Evolutionary conservation across 2,797 vertebrate genomes (phyloP), one percentile per base, ranked within the genome.

Genomic region (Gymnothorax reevesii): DNA sequence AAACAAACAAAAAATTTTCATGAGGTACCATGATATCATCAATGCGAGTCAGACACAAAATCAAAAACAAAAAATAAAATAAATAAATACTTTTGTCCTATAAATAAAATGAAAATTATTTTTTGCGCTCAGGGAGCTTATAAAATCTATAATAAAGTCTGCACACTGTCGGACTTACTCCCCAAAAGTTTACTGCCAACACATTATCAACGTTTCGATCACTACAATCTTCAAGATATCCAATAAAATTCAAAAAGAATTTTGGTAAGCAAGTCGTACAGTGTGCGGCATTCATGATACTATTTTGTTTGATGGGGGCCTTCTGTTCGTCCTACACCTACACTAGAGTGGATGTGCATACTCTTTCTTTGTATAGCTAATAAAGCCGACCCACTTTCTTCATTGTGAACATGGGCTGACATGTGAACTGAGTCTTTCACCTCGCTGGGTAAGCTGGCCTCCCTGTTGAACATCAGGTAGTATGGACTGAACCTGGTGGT

Each of bases 391-490:
- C 71, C 71, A 42, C 25, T 4, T 75, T 27, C 27, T 33, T 33
- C 71, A 75, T 49, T 69, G 83, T 7, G 73, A 0, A 25, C 0
- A 62, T 55, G 6, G 20, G 17, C 85, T 7, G 22, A 85, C n/a
- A 17, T 77, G n/a, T 59, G 15, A 25, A 66, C 54, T 5, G 9
- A 57, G 59, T 22, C 0, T 52, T 87, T 54, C 94, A 96, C 96
- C 94, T 94, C 92, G 0, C 91, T 94, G 0, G 95, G 95, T 82
- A 95, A 89, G 89, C 91, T 94, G n/a, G 94, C 93, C 3, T 95
- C 95, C 93, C 97, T 95, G 94, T 95, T 97, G 89, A 97, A 98
- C 95, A 98, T 96, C 88, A 98, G 96, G 84, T 96, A 97, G 90
- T 97, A 97, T 0, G 97, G 97, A 1, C 95, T 95, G 89, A 97